Base-by-base conservation (phyloP, 2,797 vertebrate species). In the Furcifer pardalis region DNA sequence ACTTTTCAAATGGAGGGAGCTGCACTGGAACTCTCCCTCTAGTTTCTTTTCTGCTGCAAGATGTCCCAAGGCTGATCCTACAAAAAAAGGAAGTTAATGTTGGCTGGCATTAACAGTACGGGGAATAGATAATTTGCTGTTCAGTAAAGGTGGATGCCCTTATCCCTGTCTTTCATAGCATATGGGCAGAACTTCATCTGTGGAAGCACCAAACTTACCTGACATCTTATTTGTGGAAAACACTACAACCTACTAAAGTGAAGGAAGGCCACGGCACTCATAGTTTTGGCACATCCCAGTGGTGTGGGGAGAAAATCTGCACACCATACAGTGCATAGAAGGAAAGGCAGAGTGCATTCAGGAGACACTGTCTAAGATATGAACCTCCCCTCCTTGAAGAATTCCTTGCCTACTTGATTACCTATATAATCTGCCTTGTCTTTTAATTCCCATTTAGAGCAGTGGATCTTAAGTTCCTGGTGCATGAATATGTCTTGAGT, bases 391-490 rank as follows among this genome's bases (percentile, higher is more conserved):
- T 46, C 59, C 23, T 42, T 32, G 6, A 44, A 37, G 5, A 49
- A 49, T 63, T 42, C n/a, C 37, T 37, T 49, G 17, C 59, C 5
- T 40, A 37, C 46, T n/a, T 59, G 21, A 76, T 77, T 83, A 83
- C 82, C 82, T 83, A 56, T 83, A 49, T 68, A 35, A 30, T 63
- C 27, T 42, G 82, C 62, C 63, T 83, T 68, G 35, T 77, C 62
- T 75, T 83, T 77, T 68, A 83, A 68, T 74, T 35, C 72, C 72
- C 81, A 76, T 72, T 76, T 75, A 62, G 32, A 66, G 72, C 60
- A 83, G 46, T 66, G 60, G 72, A 17, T 40, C 23, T 78, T 59
- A 63, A 60, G 60, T 52, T 83, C 72, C 60, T 77, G 62, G 46
- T 77, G 63, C 62, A 59, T 66, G 13, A 40, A 44, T 66, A 65